phyloP scores from a whole-genome alignment of 2,113 vertebrate species.

The Tetrao urogallus region DNA sequence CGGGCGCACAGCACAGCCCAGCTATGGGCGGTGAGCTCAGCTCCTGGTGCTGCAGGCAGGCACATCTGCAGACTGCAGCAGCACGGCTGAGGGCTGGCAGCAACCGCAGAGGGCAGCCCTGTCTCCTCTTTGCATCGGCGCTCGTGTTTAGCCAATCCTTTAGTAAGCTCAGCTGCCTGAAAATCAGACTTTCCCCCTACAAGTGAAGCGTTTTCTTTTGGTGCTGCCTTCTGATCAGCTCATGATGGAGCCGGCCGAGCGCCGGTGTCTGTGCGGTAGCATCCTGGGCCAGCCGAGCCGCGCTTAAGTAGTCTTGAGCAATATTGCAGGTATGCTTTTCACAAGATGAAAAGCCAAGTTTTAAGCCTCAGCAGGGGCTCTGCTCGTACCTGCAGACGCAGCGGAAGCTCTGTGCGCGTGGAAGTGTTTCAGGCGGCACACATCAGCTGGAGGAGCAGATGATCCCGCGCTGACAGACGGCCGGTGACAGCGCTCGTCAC shows the following conservation, averaged over 20 bases:
- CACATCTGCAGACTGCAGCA: slow-evolving; percentile 11
- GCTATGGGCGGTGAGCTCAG: slow-evolving; percentile 14
- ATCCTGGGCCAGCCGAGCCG: rapidly evolving
- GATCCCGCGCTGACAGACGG: slow-evolving; percentile 56
- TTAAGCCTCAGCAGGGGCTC: background rate
- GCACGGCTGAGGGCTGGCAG: background rate
- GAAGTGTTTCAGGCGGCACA: slow-evolving; percentile 6
- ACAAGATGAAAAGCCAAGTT: background rate
- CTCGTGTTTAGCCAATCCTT: background rate
- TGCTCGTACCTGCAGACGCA: slow-evolving; percentile 19
- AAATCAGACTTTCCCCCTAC: background rate
- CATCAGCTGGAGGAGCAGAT: slow-evolving; percentile 44
- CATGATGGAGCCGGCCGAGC: background rate
- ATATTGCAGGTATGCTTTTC: background rate
- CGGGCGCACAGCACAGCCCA: background rate
- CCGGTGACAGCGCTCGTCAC: slow-evolving; percentile 33
- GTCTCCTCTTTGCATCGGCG: background rate
- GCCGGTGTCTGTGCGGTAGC: background rate
- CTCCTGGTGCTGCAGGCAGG: slow-evolving; percentile 19
- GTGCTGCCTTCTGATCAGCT: background rate
- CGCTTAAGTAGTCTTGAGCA: background rate
- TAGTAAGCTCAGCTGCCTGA: background rate
- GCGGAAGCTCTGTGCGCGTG: slow-evolving; percentile 26
- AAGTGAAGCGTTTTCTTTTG: background rate
- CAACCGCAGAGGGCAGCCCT: slow-evolving; percentile 6